Evolutionary conservation across 64 coral and sea anemone genomes (phyloP).

Genomic region (Acropora yongei): DNA sequence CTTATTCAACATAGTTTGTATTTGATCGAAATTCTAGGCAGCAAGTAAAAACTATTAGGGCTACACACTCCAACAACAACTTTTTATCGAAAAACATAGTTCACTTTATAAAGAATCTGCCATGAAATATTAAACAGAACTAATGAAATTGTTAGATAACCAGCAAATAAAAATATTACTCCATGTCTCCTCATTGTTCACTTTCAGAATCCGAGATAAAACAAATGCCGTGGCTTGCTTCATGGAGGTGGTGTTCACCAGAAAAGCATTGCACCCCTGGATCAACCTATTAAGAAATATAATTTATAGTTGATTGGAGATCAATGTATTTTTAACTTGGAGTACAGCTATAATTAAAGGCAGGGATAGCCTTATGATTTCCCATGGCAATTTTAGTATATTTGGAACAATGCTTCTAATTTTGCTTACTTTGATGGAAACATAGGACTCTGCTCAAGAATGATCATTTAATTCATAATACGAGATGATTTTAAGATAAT

Average conservation of each 20-base stretch:
- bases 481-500: too few relatives aligned
- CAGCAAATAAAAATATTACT: not conserved
- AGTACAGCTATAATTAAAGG: not conserved
- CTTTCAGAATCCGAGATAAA: not conserved
- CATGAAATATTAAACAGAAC: too few relatives aligned
- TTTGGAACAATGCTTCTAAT: too few relatives aligned
- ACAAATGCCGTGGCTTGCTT: slow-evolving; percentile 32
- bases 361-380: too few relatives aligned
- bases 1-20: not conserved
- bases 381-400: too few relatives aligned
- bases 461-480: too few relatives aligned
- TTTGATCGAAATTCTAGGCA: not conserved
- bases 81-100: not conserved
- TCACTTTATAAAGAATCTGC: not conserved
- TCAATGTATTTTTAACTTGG: too few relatives aligned
- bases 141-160: not conserved
- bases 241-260: not conserved
- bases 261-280: not conserved
- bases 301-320: not conserved
- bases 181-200: not conserved
- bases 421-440: too few relatives aligned
- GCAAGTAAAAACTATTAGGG: not conserved
- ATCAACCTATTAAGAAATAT: slow-evolving; percentile 10
- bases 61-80: too few relatives aligned
- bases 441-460: too few relatives aligned